Percentiles rank a stretch among this genome's conserved stretches.
Conservation (phyloP, 2,113 vertebrate species). For the Channa maculata region DNA sequence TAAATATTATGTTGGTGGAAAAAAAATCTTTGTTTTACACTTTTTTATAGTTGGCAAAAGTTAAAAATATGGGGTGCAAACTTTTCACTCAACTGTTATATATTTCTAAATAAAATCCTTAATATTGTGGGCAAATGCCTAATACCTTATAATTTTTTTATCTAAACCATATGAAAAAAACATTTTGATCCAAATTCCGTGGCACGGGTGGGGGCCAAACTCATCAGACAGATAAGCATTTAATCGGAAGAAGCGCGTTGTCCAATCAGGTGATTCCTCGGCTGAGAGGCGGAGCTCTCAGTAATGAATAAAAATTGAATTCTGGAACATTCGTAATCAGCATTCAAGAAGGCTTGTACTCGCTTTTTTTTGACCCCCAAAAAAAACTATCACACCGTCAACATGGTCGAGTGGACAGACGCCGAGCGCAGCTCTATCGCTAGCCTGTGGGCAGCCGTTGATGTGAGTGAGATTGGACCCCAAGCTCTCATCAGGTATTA, state of each 20-base stretch:
- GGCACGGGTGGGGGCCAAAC: neutral
- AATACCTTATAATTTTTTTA: no score
- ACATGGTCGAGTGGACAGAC: conserved; percentile 76
- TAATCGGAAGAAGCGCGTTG: neutral
- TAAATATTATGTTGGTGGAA: no score
- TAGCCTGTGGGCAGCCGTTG: conserved; percentile 52
- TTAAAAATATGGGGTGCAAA: no score
- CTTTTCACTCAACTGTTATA: no score
- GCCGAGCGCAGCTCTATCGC: conserved; percentile 62
- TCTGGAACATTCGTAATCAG: neutral
- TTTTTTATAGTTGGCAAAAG: no score
- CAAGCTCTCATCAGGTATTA: conserved; percentile 69
- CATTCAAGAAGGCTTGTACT: neutral
- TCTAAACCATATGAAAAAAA: neutral
- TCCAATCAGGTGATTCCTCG: neutral
- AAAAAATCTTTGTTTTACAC: no score
- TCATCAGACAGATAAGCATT: no score
- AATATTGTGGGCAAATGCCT: no score
- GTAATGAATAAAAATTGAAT: neutral
- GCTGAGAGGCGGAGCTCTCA: neutral
- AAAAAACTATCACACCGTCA: conserved; percentile 10
- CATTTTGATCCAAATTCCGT: neutral
- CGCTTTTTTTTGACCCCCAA: neutral
- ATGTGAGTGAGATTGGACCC: conserved; percentile 44
- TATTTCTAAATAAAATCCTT: no score